Evolutionary conservation across 2,888 invertebrate genomes (phyloP), one percentile per base, ranked within the genome.

Genomic region (Drosophila yooni): DNA sequence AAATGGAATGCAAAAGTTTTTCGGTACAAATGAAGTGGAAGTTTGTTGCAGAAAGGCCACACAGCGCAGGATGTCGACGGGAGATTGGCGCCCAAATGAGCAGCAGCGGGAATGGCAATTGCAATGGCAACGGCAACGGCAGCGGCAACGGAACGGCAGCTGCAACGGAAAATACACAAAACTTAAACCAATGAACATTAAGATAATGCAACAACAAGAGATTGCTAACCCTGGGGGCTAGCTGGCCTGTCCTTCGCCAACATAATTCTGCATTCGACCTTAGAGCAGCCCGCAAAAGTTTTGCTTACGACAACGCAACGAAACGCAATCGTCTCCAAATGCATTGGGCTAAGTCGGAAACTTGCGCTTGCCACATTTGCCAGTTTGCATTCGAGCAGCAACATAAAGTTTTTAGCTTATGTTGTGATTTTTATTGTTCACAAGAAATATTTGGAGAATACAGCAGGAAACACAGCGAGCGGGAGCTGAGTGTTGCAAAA

Each of bases 141-240:
- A 65, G 40, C 2, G 4, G 43, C 25, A 48, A 6, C 31, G 21
- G 31, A 78, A 36, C 48, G 51, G 54, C 67, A 68, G 58, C 54
- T 50, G 70, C 69, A 76, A 71, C 87, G 71, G 87, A 84, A 87
- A 89, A 89, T 90, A 82, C 89, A 84, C 90, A 84, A 87, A 85
- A 87, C 87, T 90, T 87, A 91, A 88, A 88, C 87, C 84, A 90
- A 88, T 88, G 91, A 91, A 88, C 91, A 91, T 91, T 88, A 84
- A 88, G 87, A 90, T 88, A 88, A 88, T 84, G 87, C 90, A 91
- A 89, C 88, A 83, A 81, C 74, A 86, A 75, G 43, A 50, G 56
- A 27, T 27, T 50, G 43, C 31, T 34, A 52, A 59, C 61, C 59
- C 58, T 8, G 18, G 48, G 43, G 62, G 50, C 10, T 11, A 25